These are phyloP conservation scores for Empidonax traillii DNA, from an alignment of 2,113 vertebrate species.

Conservation along the genomic window DNA sequence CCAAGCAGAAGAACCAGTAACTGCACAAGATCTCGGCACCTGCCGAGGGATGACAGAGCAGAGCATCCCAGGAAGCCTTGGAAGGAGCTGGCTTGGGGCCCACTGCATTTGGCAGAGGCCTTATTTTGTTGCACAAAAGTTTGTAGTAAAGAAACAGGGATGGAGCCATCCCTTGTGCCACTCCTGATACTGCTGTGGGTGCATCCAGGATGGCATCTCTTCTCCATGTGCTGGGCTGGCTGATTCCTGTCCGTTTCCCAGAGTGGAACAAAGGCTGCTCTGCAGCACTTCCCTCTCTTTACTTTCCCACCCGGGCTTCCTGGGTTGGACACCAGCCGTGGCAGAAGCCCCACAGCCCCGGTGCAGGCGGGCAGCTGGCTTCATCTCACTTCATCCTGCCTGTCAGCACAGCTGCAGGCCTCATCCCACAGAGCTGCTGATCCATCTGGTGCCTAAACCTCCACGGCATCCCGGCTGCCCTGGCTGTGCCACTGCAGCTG, in stretches of 20 bases:
- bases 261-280: background rate
- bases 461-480: background rate
- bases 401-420: background rate
- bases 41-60: fast-evolving
- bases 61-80: constrained; percentile 2
- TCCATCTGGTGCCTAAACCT: background rate
- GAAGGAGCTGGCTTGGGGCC: background rate
- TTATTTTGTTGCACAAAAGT: constrained; percentile 29
- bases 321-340: fast-evolving
- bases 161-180: background rate
- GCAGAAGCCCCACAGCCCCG: background rate
- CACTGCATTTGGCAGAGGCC: background rate
- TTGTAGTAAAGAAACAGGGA: background rate
- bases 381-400: background rate
- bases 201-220: fast-evolving
- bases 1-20: background rate
- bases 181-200: background rate
- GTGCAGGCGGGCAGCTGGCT: background rate
- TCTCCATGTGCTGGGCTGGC: background rate
- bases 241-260: background rate
- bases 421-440: background rate
- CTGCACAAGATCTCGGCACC: background rate
- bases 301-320: background rate
- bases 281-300: background rate
- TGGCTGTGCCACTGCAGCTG: background rate